Percentiles rank a stretch among this genome's conserved stretches.
Evolutionary conservation across 1,140 invertebrate genomes (phyloP).

Genomic region (Cylas formicarius): DNA sequence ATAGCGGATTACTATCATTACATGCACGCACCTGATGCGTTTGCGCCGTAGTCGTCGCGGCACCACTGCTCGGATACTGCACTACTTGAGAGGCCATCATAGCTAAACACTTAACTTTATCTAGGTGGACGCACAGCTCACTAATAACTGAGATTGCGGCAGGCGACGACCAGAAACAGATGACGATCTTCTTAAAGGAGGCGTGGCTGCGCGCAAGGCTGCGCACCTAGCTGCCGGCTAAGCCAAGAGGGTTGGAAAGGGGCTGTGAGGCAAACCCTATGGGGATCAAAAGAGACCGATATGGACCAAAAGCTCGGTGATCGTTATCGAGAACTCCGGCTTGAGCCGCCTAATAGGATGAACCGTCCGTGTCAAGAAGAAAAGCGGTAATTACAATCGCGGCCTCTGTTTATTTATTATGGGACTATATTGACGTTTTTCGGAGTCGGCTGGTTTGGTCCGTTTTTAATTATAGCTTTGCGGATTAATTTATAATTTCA

Average conservation of each 20-base stretch:
- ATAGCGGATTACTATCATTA: constrained; percentile 34
- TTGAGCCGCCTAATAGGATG: too few relatives aligned
- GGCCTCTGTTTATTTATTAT: neutral
- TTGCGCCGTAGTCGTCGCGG: constrained; percentile 34
- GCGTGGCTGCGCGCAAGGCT: constrained; percentile 34
- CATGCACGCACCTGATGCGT: constrained; percentile 37
- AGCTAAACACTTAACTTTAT: constrained; percentile 32
- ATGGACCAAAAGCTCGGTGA: neutral
- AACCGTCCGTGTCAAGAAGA: too few relatives aligned
- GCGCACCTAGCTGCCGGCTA: constrained; percentile 24
- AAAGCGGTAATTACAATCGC: too few relatives aligned
- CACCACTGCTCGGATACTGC: constrained; percentile 27
- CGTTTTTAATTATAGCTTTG: too few relatives aligned
- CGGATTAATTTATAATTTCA: too few relatives aligned
- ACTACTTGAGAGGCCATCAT: constrained; percentile 37
- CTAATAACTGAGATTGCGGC: constrained; percentile 41
- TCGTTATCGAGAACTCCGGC: constrained; percentile 11
- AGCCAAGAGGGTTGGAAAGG: constrained; percentile 15
- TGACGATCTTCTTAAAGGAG: constrained; percentile 33
- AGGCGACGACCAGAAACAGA: constrained; percentile 24
- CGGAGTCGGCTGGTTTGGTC: neutral
- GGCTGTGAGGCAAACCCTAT: constrained; percentile 13
- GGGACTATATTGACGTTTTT: neutral
- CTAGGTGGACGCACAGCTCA: constrained; percentile 27
- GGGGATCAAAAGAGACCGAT: constrained; percentile 7